Evolutionary conservation across 92 coral and sea anemone genomes (phyloP).

Genomic region (Parazoanthus darwini): DNA sequence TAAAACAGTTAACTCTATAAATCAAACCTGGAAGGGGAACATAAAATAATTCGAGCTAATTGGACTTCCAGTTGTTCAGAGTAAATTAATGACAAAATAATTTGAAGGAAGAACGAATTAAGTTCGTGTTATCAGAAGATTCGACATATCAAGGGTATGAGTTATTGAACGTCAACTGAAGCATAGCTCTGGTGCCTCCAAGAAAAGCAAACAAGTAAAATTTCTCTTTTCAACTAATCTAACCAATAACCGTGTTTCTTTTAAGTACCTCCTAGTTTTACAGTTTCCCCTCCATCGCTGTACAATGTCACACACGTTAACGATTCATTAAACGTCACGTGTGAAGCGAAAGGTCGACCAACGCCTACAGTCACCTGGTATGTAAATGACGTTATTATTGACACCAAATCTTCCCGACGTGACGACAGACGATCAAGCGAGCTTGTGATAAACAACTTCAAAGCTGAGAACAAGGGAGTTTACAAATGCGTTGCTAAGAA

Average conservation of each 20-base stretch:
- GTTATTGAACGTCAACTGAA: too few species aligned
- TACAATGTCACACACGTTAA: background rate
- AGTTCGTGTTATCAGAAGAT: too few species aligned
- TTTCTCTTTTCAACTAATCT: too few species aligned
- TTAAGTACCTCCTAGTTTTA: background rate
- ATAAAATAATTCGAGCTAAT: too few species aligned
- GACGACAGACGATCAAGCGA: background rate
- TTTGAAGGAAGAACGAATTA: too few species aligned
- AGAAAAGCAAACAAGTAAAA: too few species aligned
- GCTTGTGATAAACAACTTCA: background rate
- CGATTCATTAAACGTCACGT: background rate
- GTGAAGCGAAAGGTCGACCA: conserved; percentile 4
- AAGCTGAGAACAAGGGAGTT: background rate
- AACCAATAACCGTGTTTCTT: background rate
- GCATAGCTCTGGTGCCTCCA: too few species aligned
- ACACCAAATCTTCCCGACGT: background rate
- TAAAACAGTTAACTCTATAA: too few species aligned
- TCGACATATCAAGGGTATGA: too few species aligned
- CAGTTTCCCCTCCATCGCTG: background rate
- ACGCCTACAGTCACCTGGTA: conserved; percentile 1
- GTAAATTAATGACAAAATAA: too few species aligned
- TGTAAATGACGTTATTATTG: background rate
- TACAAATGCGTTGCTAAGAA: background rate
- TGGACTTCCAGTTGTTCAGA: too few species aligned
- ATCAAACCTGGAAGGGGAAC: too few species aligned